Evolutionary conservation across 2,797 vertebrate genomes (phyloP).

Genomic region (Moxostoma hubbsi): DNA sequence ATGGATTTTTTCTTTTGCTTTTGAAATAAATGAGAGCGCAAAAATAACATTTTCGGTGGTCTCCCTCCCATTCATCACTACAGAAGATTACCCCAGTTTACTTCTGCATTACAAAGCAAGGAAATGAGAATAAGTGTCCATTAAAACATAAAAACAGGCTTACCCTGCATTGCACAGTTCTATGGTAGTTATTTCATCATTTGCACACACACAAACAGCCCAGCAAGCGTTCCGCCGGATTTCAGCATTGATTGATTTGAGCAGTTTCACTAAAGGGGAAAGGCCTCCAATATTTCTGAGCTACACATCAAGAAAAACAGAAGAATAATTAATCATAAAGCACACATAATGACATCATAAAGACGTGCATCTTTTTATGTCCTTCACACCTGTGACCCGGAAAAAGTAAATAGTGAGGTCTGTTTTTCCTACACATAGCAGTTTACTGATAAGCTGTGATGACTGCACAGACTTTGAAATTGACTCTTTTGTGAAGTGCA

Average conservation of each 20-base stretch:
- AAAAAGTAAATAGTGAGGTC: background rate
- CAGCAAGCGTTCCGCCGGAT: constrained; percentile 84
- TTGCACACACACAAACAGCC: constrained; percentile 84
- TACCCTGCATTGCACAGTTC: constrained; percentile 88
- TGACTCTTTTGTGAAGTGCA: background rate
- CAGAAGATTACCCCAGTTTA: no score
- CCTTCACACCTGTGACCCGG: background rate
- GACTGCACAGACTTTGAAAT: constrained; percentile 14
- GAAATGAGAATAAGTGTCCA: no score
- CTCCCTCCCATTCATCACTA: no score
- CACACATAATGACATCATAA: constrained; percentile 20
- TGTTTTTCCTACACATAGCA: background rate
- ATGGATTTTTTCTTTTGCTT: no score
- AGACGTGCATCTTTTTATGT: background rate
- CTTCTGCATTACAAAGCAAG: no score
- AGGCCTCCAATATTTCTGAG: constrained; percentile 81
- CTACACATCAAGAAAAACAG: constrained; percentile 67
- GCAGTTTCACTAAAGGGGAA: constrained; percentile 78
- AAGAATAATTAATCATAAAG: background rate
- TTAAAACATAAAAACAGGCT: constrained; percentile 58
- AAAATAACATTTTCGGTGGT: no score
- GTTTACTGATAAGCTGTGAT: constrained; percentile 8
- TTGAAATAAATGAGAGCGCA: no score
- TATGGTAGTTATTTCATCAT: constrained; percentile 74
- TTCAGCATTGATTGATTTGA: constrained; percentile 80